Base-by-base conservation (phyloP, 64 coral and sea anemone species). In the Pachyseris speciosa region DNA sequence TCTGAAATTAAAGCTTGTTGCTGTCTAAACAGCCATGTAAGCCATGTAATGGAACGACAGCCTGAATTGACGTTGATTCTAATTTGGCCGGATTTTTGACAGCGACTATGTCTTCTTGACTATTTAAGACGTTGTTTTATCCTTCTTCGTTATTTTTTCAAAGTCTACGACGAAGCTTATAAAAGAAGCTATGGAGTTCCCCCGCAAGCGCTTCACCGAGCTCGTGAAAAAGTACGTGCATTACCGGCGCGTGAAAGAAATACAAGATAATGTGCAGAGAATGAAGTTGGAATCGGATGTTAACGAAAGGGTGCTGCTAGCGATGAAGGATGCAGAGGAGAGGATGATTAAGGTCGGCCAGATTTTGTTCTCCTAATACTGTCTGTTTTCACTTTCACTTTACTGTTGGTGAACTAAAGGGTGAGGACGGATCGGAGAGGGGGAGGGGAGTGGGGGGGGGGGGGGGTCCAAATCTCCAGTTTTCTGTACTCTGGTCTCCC, bases 191-290 rank as follows among this genome's bases (percentile, higher is more conserved):
- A 93, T 93, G 26, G 81, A 69, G 0, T 64, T 87, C 10, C 81
- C 91, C 32, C 65, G 83, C 31, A 78, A 69, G n/a, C 83, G 91
- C 36, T 87, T 93, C 10, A 87, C 87, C 16, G 83, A 87, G 11
- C 19, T 93, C 3, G 91, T 93, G 19, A 44, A 87, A 70, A 86
- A 79, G 17, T 93, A 93, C 28, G 83, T 86, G 17, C 58, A 70
- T 68, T 60, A 67, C 31, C 60, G 73, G 0, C 53, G 69, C 27
- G 25, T 86, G 44, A 76, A 93, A 79, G 84, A 87, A 80, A 86
- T 93, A 25, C 22, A 92, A 64, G 70, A 84, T 47, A 69, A 55
- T 10, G 51, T 75, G 20, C 48, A 74, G 10, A 71, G 69, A 85
- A 83, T 83, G 89, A 84, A 70, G 19, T 29, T 64, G 32, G 89